These are phyloP conservation scores for Tenodera sinensis DNA, from an alignment of 2,888 invertebrate genomes.

Conservation along the genomic window DNA sequence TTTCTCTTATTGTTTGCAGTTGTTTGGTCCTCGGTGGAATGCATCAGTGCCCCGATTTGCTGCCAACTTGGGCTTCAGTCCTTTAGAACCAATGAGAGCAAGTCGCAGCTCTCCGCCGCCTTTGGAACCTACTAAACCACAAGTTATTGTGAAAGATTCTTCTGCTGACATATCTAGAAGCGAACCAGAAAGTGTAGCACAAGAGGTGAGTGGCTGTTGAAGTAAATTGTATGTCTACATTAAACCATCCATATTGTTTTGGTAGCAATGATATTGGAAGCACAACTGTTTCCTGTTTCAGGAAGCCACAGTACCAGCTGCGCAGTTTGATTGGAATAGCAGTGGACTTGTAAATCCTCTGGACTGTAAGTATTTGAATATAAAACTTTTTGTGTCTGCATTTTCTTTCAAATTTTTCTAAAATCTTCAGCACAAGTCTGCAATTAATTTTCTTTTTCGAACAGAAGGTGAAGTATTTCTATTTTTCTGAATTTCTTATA, in stretches of 20 bases:
- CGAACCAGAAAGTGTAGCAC: slow-evolving; percentile 49
- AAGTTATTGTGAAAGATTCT: slow-evolving; percentile 57
- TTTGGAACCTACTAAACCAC: slow-evolving; percentile 14
- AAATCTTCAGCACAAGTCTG: neutral
- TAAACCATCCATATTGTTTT: too few relatives aligned
- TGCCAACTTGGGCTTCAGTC: slow-evolving; percentile 74
- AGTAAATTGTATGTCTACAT: too few relatives aligned
- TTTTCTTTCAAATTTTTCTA: neutral
- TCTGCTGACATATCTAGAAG: slow-evolving; percentile 73
- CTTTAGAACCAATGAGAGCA: slow-evolving; percentile 63
- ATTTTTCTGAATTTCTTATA: too few relatives aligned
- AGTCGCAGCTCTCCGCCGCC: neutral
- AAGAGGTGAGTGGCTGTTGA: neutral
- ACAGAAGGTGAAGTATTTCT: neutral
- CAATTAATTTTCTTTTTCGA: neutral
- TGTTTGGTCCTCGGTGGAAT: slow-evolving; percentile 80
- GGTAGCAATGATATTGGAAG: too few relatives aligned
- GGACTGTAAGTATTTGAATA: slow-evolving; percentile 53
- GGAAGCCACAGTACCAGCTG: slow-evolving; percentile 55
- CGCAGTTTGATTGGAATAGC: slow-evolving; percentile 71
- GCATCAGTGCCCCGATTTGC: slow-evolving; percentile 80
- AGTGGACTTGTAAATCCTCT: slow-evolving; percentile 69
- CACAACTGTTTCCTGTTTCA: neutral
- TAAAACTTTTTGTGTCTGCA: neutral
- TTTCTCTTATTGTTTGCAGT: slow-evolving; percentile 47